These are phyloP conservation scores for Uropetala carovei DNA, from an alignment of 2,888 invertebrate genomes.

Conservation along the genomic window DNA sequence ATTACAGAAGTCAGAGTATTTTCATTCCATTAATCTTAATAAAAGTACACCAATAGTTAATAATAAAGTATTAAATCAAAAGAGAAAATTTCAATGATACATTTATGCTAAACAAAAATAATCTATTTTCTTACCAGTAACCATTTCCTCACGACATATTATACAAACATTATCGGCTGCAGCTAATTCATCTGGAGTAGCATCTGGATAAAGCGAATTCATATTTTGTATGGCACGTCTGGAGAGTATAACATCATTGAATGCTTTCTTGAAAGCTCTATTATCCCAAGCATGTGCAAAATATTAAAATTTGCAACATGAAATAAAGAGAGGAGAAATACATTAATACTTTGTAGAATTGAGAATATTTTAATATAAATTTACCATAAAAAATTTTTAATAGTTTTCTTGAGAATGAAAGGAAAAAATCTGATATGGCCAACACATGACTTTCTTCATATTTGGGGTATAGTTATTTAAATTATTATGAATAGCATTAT, in stretches of 20 bases:
- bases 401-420: no score
- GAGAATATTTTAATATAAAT: neutral
- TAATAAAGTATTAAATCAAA: no score
- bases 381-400: no score
- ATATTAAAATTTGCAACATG: neutral
- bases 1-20: no score
- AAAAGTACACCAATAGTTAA: no score
- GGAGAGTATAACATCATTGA: conserved; percentile 97
- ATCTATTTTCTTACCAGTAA: conserved; percentile 75
- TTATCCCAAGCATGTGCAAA: conserved; percentile 65
- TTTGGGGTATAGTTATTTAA: no score
- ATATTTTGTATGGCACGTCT: conserved; percentile 97
- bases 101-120: no score
- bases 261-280: conserved; percentile 97
- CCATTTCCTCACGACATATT: conserved; percentile 95
- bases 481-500: no score
- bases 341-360: neutral
- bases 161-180: conserved; percentile 98
- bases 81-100: no score
- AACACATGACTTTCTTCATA: no score
- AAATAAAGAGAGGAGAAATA: neutral
- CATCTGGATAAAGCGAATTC: conserved; percentile 98
- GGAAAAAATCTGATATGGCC: no score
- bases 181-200: conserved; percentile 92
- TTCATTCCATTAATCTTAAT: no score